A percentile compares a stretch with the other conserved stretches of the same genome.
These are phyloP conservation scores for Motacilla tschutschensis DNA, from an alignment of 2,113 vertebrate genomes.

Conservation along the genomic window DNA sequence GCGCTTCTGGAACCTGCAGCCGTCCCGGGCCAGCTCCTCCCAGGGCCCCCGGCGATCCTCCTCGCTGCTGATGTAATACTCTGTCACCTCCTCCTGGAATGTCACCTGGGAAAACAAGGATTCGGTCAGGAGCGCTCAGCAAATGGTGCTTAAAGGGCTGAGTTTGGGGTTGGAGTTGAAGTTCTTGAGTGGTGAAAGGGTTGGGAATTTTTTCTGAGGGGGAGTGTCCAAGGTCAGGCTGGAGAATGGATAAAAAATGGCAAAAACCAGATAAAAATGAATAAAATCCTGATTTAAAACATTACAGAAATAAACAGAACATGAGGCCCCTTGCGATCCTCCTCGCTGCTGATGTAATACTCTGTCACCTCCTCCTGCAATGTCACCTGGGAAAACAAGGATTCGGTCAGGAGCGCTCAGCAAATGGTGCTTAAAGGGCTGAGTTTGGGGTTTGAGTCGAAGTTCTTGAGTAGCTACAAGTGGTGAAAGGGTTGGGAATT, in stretches of 20 bases:
- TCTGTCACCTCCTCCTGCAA: constrained; percentile 88
- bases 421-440: no score
- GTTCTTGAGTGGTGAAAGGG: not conserved
- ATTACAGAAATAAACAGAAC: no score
- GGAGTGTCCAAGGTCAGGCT: no score
- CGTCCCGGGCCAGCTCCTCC: constrained; percentile 92
- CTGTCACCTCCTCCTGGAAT: constrained; percentile 86
- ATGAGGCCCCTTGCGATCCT: constrained; percentile 84
- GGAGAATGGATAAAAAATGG: no score
- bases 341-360: constrained; percentile 85
- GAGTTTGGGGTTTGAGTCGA: no score
- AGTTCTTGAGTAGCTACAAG: not conserved
- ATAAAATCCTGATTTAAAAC: no score
- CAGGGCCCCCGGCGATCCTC: constrained; percentile 91
- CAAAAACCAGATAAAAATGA: no score
- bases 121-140: no score
- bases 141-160: rapidly evolving
- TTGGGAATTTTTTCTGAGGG: not conserved
- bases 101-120: constrained; percentile 77
- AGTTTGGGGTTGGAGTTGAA: not conserved
- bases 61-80: constrained; percentile 85
- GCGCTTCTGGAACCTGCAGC: constrained; percentile 86
- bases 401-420: no score
- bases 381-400: constrained; percentile 76
- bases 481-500: no score